These are phyloP conservation scores for Colaptes auratus DNA, from an alignment of 2,113 vertebrate genomes.

Conservation along the genomic window DNA sequence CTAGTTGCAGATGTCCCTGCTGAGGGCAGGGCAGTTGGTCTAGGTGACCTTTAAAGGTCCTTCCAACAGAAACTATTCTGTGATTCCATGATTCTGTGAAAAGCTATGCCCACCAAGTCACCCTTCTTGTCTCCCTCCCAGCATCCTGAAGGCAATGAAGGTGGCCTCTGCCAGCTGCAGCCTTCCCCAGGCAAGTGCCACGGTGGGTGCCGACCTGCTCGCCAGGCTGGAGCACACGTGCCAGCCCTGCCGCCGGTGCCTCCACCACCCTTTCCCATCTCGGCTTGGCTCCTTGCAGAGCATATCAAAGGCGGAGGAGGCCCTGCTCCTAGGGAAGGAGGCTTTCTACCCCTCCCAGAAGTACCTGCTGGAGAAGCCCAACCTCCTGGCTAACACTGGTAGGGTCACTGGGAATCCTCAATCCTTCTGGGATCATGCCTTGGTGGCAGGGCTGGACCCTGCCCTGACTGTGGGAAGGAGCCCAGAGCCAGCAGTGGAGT, in stretches of 20 bases:
- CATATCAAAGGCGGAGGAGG: conserved; percentile 84
- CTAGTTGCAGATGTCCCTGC: too few relatives aligned
- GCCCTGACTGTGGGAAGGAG: not conserved
- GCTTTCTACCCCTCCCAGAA: conserved; percentile 88
- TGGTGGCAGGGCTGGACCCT: not conserved
- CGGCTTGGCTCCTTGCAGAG: conserved; percentile 71
- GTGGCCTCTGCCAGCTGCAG: conserved; percentile 86
- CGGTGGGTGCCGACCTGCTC: not conserved
- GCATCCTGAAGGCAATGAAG: conserved; percentile 96
- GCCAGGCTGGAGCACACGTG: not conserved
- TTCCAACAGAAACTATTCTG: too few relatives aligned
- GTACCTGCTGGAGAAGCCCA: conserved; percentile 87
- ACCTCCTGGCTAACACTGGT: conserved; percentile 83
- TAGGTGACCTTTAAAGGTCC: too few relatives aligned
- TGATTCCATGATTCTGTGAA: too few relatives aligned
- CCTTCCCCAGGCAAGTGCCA: conserved; percentile 86
- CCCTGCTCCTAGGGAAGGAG: conserved; percentile 89
- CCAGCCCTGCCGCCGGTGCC: not conserved
- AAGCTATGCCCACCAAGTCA: not conserved
- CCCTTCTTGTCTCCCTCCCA: conserved; percentile 53
- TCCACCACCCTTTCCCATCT: not conserved
- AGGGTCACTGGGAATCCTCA: not conserved
- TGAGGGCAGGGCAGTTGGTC: too few relatives aligned
- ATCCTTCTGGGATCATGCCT: not conserved
- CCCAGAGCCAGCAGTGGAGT: rapidly evolving